phyloP scores from a whole-genome alignment of 1,140 invertebrate genomes.

The Drosophila varians region DNA sequence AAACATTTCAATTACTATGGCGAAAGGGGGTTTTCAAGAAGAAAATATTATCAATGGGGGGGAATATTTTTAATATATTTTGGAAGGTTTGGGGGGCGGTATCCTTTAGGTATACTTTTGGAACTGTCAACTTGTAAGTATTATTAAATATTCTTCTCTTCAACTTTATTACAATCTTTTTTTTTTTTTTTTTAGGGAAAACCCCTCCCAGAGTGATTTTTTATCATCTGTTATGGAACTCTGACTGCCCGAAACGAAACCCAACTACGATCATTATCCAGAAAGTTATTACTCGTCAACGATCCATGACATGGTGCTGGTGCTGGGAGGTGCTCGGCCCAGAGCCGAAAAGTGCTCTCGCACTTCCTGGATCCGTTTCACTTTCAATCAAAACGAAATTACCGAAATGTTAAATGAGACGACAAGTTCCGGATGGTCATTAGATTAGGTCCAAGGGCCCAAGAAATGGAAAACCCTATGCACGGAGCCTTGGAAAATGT shows the following conservation, averaged over 20 bases:
- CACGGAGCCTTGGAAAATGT: background rate
- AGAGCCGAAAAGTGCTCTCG: too few species aligned
- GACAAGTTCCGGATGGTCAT: slow-evolving; percentile 38
- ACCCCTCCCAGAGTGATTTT: too few species aligned
- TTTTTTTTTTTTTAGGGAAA: too few species aligned
- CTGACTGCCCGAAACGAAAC: background rate
- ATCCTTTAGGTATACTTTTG: too few species aligned
- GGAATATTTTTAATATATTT: too few species aligned
- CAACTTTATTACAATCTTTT: too few species aligned
- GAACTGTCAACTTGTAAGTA: too few species aligned
- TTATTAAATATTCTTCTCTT: too few species aligned
- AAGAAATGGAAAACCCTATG: slow-evolving; percentile 13
- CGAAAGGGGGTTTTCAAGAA: slow-evolving; percentile 1
- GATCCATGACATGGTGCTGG: slow-evolving; percentile 21
- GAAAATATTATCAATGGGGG: too few species aligned
- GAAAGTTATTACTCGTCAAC: slow-evolving; percentile 23
- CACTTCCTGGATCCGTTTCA: slow-evolving; percentile 52
- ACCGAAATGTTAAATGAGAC: slow-evolving; percentile 62
- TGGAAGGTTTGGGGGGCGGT: too few species aligned
- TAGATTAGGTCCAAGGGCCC: slow-evolving; percentile 34
- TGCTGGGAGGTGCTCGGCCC: too few species aligned
- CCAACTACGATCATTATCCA: background rate
- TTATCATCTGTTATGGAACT: slow-evolving; percentile 22
- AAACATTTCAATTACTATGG: slow-evolving; percentile 11
- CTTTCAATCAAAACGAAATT: slow-evolving; percentile 68